phyloP scores from a whole-genome alignment of 2,888 invertebrate species.

The Harmothoe impar region DNA sequence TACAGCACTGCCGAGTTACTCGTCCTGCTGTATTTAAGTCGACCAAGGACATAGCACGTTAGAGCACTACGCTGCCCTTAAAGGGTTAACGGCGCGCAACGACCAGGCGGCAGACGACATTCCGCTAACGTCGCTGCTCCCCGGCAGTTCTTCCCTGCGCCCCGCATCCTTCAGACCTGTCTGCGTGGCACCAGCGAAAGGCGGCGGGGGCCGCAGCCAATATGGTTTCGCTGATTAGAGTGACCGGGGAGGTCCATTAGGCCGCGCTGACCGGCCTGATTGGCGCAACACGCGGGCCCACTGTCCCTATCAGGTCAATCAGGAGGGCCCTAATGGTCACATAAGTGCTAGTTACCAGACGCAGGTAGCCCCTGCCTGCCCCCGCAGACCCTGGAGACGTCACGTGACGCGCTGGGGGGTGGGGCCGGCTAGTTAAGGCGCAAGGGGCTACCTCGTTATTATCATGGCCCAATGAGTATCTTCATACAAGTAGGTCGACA shows the following conservation, averaged over 20 bases:
- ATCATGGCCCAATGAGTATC: slow-evolving; percentile 20
- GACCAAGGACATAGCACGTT: too few species aligned
- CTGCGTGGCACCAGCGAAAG: not conserved
- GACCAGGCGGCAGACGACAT: not conserved
- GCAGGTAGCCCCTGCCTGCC: not conserved
- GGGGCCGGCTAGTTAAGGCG: not conserved
- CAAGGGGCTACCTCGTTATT: not conserved
- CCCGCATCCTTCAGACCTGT: slow-evolving; percentile 19
- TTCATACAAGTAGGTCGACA: slow-evolving; percentile 18
- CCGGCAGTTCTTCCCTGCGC: not conserved
- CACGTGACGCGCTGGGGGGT: not conserved
- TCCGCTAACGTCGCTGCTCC: not conserved
- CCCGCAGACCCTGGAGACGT: slow-evolving; percentile 7
- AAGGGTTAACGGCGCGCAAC: too few species aligned
- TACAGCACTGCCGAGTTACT: too few species aligned
- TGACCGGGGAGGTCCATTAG: slow-evolving; percentile 46
- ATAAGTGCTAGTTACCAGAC: slow-evolving; percentile 14
- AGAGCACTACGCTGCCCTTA: too few species aligned
- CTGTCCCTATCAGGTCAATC: slow-evolving; percentile 44
- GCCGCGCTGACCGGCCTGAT: slow-evolving; percentile 15
- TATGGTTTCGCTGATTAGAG: slow-evolving; percentile 43
- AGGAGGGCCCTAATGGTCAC: slow-evolving; percentile 29
- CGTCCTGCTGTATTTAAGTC: too few species aligned
- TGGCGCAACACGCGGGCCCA: slow-evolving; percentile 41
- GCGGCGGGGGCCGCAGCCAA: not conserved